Evolutionary conservation across 2,113 vertebrate species (phyloP), one percentile per base, ranked within the genome.

Genomic region (Mustela nigripes): DNA sequence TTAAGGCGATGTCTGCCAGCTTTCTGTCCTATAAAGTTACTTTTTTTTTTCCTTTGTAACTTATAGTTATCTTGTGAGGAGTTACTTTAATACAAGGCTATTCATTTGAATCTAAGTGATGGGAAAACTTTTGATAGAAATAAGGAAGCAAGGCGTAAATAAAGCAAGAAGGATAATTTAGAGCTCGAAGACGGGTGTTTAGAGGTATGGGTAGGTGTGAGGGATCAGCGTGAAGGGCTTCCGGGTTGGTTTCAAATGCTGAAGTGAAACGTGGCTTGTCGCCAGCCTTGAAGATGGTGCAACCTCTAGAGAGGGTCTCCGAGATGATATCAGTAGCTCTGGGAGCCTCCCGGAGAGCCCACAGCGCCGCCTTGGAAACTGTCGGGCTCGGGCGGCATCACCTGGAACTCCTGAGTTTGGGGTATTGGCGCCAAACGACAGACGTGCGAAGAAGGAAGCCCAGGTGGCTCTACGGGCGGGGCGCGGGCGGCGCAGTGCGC

Each of bases 331-430:
- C 11, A 50, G 21, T 65, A 86, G 36, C 28, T 62, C 45, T 22
- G n/a, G 3, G 28, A 71, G 53, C 15, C 18, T 63, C 82, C 83
- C 9, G 24, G 53, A 69, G 33, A 48, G n/a, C 39, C 65, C 22
- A 63, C 56, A 95, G 62, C 3, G 10, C 74, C 63, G 42, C 67
- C 90, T 45, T 19, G 42, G 6, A 83, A 90, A 39, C 53, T 0
- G 9, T 65, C 2, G 1, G 31, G 5, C 5, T 50, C 6, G 1
- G 0, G n/a, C 2, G 14, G 16, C 33, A 79, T 9, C 45, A 15
- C 21, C 12, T n/a, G 2, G 0, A 2, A 42, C n/a, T 71, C 53
- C 39, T 0, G 12, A 67, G 56, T 39, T 42, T 7, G 0, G n/a
- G 10, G 2, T 45, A 42, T 12, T 1, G 26, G 26, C 5, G 24